A percentile compares a stretch with the other conserved stretches of the same genome.
Conservation (phyloP, 2,113 vertebrate species). For the Nibea albiflora region DNA sequence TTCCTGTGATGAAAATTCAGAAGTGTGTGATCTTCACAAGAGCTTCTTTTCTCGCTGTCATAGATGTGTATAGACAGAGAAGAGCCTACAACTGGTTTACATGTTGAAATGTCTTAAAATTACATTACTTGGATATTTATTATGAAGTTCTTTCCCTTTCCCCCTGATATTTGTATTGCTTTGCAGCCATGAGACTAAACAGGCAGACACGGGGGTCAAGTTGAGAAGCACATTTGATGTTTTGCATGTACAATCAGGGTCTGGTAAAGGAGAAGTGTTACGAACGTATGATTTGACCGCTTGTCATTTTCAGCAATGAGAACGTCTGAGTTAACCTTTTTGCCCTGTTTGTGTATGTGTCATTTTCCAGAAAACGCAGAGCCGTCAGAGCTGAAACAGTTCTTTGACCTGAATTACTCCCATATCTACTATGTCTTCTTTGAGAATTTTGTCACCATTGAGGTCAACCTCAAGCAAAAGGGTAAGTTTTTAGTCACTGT, state of each 20-base stretch:
- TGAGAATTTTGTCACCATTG: constrained; percentile 99
- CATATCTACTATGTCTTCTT: constrained; percentile 99
- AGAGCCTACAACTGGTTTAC: background rate
- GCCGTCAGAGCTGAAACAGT: constrained; percentile 94
- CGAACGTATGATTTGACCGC: background rate
- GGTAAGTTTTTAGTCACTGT: constrained; percentile 81
- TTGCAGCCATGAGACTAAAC: background rate
- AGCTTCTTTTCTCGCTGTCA: background rate
- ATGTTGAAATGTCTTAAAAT: background rate
- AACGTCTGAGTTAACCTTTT: background rate
- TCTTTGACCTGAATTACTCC: constrained; percentile 97
- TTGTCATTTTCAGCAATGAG: no score
- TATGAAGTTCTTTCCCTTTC: background rate
- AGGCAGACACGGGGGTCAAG: background rate
- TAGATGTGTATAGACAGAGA: background rate
- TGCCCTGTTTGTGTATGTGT: background rate
- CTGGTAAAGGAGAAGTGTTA: background rate
- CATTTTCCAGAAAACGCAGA: constrained; percentile 92
- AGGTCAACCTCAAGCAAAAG: constrained; percentile 98
- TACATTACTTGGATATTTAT: background rate
- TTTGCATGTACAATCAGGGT: background rate
- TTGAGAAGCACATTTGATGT: no score
- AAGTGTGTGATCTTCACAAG: background rate
- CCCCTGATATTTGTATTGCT: background rate
- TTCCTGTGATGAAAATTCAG: constrained; percentile 40